Base-by-base conservation (phyloP, 2,797 vertebrate species). In the Esox masquinongy region DNA sequence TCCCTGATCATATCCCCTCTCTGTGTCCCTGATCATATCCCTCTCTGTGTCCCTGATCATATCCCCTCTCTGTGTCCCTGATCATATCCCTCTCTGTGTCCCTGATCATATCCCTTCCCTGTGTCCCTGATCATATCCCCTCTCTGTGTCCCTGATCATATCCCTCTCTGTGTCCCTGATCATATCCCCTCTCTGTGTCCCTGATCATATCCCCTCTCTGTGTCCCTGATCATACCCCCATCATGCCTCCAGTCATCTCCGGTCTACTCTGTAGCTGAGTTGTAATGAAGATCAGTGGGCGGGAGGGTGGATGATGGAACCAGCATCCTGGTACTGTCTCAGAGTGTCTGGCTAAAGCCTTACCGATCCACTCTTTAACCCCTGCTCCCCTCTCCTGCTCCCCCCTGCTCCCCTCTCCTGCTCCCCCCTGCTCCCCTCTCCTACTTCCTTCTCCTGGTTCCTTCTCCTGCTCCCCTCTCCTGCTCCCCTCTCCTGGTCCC, bases 1-100 rank as follows among this genome's bases (percentile, higher is more conserved):
- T n/a, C n/a, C n/a, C n/a, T n/a, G n/a, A n/a, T n/a, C n/a, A n/a
- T n/a, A n/a, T n/a, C n/a, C n/a, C n/a, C n/a, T n/a, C n/a, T n/a
- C 68, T 75, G 75, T 43, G 74, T 83, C 72, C 51, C 74, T 80
- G 39, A 86, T 53, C 77, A 84, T 59, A 76, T 78, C 56, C 39
- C 79, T 51, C 75, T 79, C 67, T 68, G 68, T 74, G 59, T 17
- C 47, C 56, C 43, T 59, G n/a, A n/a, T n/a, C n/a, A n/a, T n/a
- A n/a, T n/a, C n/a, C 2, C 22, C 4, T 56, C 17, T 22, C 7
- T 19, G 6, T 19, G 1, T 19, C 53, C n/a, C 69, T 74, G n/a
- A n/a, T n/a, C n/a, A n/a, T n/a, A n/a, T n/a, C n/a, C 68, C 12
- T 67, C 43, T 59, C 1, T 56, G 12, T 56, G 6, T 56, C 1